phyloP scores from a whole-genome alignment of 23 tunicate genomes.

The Styela clava region DNA sequence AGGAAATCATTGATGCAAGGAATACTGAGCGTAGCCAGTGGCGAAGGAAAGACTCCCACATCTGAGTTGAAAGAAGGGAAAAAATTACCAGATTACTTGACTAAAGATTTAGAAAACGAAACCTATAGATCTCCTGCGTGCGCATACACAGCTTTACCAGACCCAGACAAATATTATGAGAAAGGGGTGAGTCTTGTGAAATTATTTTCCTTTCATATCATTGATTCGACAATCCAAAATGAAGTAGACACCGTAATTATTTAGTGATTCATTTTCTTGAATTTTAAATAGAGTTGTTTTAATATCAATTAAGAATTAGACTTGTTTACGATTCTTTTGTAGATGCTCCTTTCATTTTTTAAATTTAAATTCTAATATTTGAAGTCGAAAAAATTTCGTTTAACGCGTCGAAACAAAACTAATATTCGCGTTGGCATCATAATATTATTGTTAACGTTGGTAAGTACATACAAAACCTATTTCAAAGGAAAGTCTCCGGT shows the following conservation, averaged over 20 bases:
- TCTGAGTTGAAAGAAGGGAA: slow-evolving; percentile 88
- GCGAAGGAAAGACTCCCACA: slow-evolving; percentile 68
- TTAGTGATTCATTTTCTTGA: too few species aligned
- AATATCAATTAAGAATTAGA: too few species aligned
- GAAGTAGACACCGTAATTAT: neutral
- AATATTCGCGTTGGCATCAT: too few species aligned
- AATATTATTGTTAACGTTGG: too few species aligned
- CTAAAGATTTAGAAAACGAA: slow-evolving; percentile 7
- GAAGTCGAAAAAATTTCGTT: too few species aligned
- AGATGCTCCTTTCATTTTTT: too few species aligned
- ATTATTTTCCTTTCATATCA: neutral
- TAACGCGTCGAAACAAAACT: too few species aligned
- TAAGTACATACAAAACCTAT: too few species aligned
- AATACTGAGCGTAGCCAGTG: slow-evolving; percentile 66
- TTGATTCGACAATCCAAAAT: neutral
- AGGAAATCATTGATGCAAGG: slow-evolving; percentile 84
- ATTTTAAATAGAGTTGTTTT: too few species aligned
- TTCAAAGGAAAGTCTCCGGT: too few species aligned
- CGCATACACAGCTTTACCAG: slow-evolving; percentile 47
- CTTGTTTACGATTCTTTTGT: too few species aligned
- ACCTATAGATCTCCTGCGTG: slow-evolving; percentile 33
- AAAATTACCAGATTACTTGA: slow-evolving; percentile 60
- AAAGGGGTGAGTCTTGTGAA: slow-evolving; percentile 37
- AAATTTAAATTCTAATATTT: too few species aligned
- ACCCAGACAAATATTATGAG: slow-evolving; percentile 65